Conservation (phyloP, 2,888 invertebrate species). For the Apodemia mormo region DNA sequence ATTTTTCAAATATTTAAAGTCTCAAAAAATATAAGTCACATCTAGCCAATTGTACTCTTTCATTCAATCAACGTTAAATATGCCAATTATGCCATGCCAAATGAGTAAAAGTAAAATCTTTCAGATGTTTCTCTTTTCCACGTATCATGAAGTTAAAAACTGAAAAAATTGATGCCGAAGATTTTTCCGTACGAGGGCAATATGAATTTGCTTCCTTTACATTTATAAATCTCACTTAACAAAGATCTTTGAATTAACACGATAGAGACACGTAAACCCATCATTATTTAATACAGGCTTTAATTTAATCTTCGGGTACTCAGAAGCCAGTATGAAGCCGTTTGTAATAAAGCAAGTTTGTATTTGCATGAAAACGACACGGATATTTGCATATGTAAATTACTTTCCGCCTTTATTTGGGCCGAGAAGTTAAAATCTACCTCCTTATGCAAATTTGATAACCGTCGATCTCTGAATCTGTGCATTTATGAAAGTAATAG, state of each 20-base stretch:
- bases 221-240: no score
- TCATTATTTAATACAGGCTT: conserved; percentile 6
- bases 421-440: conserved; percentile 65
- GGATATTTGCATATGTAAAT: conserved; percentile 79
- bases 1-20: no score
- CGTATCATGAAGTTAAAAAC: no score
- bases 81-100: no score
- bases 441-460: conserved; percentile 66
- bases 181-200: no score
- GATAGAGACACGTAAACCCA: not conserved
- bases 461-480: conserved; percentile 40
- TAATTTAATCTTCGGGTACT: conserved; percentile 42
- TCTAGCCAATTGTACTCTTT: no score
- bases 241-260: not conserved
- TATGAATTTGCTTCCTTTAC: no score
- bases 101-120: no score
- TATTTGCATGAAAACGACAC: conserved; percentile 76
- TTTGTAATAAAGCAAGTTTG: conserved; percentile 72
- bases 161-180: no score
- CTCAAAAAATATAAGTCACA: no score
- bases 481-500: conserved; percentile 30
- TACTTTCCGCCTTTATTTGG: conserved; percentile 74
- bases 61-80: no score
- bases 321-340: conserved; percentile 69
- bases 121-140: no score